phyloP scores from a whole-genome alignment of 2,113 vertebrate species.

The Tonatia bakeri region DNA sequence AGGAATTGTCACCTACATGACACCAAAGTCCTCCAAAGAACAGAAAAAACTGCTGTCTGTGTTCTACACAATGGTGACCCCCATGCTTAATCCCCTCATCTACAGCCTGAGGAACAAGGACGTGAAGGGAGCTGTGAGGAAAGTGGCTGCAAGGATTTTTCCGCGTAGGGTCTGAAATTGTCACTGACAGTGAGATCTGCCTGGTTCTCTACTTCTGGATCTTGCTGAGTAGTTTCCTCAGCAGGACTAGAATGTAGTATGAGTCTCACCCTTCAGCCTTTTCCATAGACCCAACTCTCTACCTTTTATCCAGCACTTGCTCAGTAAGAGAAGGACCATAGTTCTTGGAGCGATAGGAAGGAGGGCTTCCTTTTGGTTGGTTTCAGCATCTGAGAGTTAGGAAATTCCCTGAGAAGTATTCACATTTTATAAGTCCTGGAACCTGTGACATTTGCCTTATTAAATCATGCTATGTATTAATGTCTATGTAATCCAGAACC shows the following conservation, averaged over 20 bases:
- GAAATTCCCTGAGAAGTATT: background rate
- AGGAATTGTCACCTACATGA: too few relatives aligned
- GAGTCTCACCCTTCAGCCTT: too few relatives aligned
- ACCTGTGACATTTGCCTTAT: background rate
- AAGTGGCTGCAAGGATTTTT: constrained; percentile 21
- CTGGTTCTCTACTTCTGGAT: background rate
- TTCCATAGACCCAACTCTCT: accelerated
- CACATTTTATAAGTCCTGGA: background rate
- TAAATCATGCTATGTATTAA: background rate
- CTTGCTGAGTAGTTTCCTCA: background rate
- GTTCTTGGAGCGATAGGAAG: background rate
- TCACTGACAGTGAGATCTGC: background rate
- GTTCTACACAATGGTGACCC: too few relatives aligned
- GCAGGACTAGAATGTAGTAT: background rate
- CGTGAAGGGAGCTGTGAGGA: constrained; percentile 57
- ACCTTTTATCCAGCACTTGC: background rate
- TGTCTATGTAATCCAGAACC: background rate
- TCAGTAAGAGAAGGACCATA: background rate
- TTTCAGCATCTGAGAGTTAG: background rate
- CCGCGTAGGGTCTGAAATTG: background rate
- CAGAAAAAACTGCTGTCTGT: too few relatives aligned
- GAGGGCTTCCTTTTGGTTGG: background rate
- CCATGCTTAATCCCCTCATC: too few relatives aligned
- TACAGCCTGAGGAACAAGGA: too few relatives aligned
- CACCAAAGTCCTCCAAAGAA: too few relatives aligned